These are phyloP conservation scores for Nesometra sesokonis DNA, from an alignment of 35 echinoderm and acorn worm genomes.

Conservation along the genomic window DNA sequence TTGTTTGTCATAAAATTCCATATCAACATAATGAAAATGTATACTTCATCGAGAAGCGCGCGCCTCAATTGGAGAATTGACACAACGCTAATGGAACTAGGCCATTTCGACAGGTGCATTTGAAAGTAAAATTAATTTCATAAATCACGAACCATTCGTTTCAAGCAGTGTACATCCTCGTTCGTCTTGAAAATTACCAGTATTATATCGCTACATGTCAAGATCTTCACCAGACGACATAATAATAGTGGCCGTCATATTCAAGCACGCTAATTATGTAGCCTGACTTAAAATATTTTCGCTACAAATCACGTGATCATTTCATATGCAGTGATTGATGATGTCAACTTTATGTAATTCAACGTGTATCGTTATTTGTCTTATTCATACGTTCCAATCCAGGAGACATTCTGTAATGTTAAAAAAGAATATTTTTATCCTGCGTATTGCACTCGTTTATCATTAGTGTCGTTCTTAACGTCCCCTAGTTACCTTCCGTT, in stretches of 20 bases:
- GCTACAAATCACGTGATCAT: neutral
- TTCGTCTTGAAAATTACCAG: neutral
- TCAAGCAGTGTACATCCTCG: neutral
- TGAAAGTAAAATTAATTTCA: conserved; percentile 1
- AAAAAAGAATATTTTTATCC: no score
- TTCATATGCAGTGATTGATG: neutral
- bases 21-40: neutral
- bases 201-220: neutral
- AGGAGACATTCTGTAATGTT: no score
- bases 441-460: no score
- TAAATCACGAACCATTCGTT: neutral
- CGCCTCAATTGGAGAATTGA: neutral
- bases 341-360: neutral
- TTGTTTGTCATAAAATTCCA: conserved; percentile 1
- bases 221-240: neutral
- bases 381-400: no score
- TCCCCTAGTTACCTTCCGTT: no score
- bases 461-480: no score
- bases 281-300: neutral
- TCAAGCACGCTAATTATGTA: neutral
- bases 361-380: neutral
- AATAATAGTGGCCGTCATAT: neutral
- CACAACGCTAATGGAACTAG: neutral
- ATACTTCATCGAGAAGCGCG: neutral
- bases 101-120: neutral